Base-by-base conservation (phyloP, 2,888 invertebrate species). In the Macrophya alboannulata region DNA sequence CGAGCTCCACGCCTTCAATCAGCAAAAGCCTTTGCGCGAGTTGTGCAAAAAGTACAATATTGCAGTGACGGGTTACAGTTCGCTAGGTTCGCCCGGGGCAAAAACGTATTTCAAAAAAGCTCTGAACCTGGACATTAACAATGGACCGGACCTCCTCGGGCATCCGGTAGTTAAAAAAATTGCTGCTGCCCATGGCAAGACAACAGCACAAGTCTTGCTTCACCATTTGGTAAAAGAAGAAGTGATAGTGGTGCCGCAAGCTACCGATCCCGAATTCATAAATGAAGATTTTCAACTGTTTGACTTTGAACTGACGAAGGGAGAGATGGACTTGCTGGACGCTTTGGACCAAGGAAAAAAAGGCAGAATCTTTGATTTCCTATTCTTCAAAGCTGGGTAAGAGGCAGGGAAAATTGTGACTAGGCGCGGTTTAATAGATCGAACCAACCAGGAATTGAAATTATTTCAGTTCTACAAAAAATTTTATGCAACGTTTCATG, bases 181-280 rank as follows among this genome's bases (percentile, higher is more conserved):
- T 25, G 95, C 96, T 37, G 92, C 92, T 15, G 94, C 94, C 85
- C 94, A 96, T 90, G 94, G 94, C 0, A 97, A 96, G 92, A 95
- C 96, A 8, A 93, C 96, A 0, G 97, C 96, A 15, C 97, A 97
- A 94, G 94, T 97, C 79, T 93, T 97, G 72, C 94, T 98, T n/a
- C 94, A 96, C 87, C 97, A 96, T 91, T 93, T 97, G 81, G 93
- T 97, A 0, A 96, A 96, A 90, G 95, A 96, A 88, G 95, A 95
- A 72, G 94, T 97, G 62, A 95, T 95, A 59, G 96, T 97, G 9
- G 97, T 98, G 90, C 97, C 97, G 43, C 98, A 98, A 94, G 97
- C 97, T 92, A 95, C 96, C 1, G 97, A 96, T 90, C 95, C 96
- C 31, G 95, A 95, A 94, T n/a, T n/a, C n/a, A n/a, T n/a, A n/a